Conservation (phyloP, 92 coral and sea anemone genomes). For the Heteractis magnifica region DNA sequence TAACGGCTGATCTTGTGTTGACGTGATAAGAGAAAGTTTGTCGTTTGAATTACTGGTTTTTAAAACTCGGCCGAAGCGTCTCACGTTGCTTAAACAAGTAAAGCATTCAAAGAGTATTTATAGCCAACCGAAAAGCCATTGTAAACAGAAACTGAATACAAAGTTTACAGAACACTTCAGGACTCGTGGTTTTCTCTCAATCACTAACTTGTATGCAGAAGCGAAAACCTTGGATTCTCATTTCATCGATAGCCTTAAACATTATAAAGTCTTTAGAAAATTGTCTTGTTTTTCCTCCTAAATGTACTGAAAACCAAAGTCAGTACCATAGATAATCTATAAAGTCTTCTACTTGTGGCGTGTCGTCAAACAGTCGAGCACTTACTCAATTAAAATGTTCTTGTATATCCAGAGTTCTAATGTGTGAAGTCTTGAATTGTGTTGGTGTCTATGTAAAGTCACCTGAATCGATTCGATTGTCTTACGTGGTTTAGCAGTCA, state of each 20-base stretch:
- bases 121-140: slow-evolving; percentile 14
- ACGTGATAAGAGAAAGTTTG: background rate
- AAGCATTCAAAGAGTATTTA: slow-evolving; percentile 3
- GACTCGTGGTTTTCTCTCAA: background rate
- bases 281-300: background rate
- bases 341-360: background rate
- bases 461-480: slow-evolving; percentile 7
- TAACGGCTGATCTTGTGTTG: background rate
- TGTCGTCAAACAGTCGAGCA: background rate
- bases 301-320: background rate
- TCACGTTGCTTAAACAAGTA: slow-evolving; percentile 42
- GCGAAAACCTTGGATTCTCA: background rate
- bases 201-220: slow-evolving; percentile 12
- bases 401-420: background rate
- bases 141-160: slow-evolving; percentile 30
- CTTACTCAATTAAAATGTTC: background rate
- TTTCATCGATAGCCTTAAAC: background rate
- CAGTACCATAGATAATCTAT: background rate
- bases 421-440: slow-evolving; percentile 7
- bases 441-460: background rate
- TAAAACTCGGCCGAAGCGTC: background rate
- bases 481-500: slow-evolving; percentile 16
- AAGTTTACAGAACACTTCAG: slow-evolving; percentile 43
- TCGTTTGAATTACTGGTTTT: background rate
- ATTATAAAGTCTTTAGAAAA: background rate